These are phyloP conservation scores for Spisula subtruncata DNA, from an alignment of 2,888 invertebrate genomes.

Conservation along the genomic window DNA sequence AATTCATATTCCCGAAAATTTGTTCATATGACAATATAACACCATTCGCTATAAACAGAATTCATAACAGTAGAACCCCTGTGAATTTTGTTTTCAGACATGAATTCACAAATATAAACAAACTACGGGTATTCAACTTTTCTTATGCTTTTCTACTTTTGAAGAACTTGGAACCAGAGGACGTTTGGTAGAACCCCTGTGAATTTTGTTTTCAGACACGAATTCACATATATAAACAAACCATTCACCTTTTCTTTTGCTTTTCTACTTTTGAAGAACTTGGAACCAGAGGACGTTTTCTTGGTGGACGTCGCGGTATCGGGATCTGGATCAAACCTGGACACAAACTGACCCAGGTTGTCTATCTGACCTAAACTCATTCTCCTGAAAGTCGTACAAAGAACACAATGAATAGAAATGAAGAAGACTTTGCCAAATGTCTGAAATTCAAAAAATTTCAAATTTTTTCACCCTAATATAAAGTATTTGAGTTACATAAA, in stretches of 20 bases:
- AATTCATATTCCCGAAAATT: too few relatives aligned
- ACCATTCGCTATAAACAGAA: too few relatives aligned
- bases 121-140: conserved; percentile 90
- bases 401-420: too few relatives aligned
- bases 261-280: conserved; percentile 89
- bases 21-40: too few relatives aligned
- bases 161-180: conserved; percentile 71
- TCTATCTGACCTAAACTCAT: conserved; percentile 96
- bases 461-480: too few relatives aligned
- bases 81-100: too few relatives aligned
- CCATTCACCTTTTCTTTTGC: conserved; percentile 92
- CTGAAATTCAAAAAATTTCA: too few relatives aligned
- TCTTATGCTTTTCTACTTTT: conserved; percentile 92
- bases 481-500: too few relatives aligned
- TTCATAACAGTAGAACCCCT: too few relatives aligned
- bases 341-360: conserved; percentile 95
- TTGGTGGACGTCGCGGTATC: conserved; percentile 75
- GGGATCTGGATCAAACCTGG: conserved; percentile 92
- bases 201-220: too few relatives aligned
- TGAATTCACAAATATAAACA: conserved; percentile 23
- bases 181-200: too few relatives aligned
- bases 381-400: conserved; percentile 88
- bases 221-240: conserved; percentile 29
- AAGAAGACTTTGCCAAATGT: too few relatives aligned
- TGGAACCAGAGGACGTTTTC: conserved; percentile 57